Evolutionary conservation across 53 echinoderm and acorn worm genomes (phyloP), one percentile per base, ranked within the genome.

Genomic region (Apostichopus leukothele): DNA sequence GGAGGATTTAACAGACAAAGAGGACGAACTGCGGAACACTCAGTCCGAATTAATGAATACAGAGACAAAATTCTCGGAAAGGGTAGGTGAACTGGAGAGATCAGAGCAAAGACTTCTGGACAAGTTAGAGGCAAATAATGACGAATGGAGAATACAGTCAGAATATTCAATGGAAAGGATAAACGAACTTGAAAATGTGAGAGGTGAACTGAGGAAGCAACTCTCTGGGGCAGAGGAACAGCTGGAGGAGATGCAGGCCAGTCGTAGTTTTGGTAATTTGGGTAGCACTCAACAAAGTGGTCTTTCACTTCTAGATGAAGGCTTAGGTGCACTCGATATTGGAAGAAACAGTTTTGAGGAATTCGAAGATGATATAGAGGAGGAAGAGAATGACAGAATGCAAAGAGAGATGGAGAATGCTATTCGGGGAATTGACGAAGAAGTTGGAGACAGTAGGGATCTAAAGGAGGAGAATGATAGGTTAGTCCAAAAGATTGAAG

Each of bases 191-290:
- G 94, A 99, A 86, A 84, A 88, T 27, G 53, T 94, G 53, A 93
- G 92, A 50, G 60, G 80, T 51, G 83, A 90, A 13, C 78, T 99
- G 68, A 94, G 93, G 89, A 90, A 89, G 19, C 93, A 93, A 75
- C 86, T 99, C 60, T 79, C 91, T 27, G 88, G 86, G 54, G 84
- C 93, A 10, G 93, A 94, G 67, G 92, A 94, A 60, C 91, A 93
- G 27, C 75, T 99, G 60, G 96, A 96, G 54, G 99, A 99, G 75
- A 78, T 94, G 23, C 93, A 93, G 76, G 94, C 91, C 51, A 12
- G 89, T 88, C 66, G 91, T 88, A 67, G 91, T 89, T 83, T 91
- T 90, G 55, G 91, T 54, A 91, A 95, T 22, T 83, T 94, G n/a
- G 91, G 92, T 67, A 71, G 90, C 76, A 85, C 81, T 79, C 92